phyloP scores from a whole-genome alignment of 2,797 vertebrate genomes.

The Heterohyrax brucei region DNA sequence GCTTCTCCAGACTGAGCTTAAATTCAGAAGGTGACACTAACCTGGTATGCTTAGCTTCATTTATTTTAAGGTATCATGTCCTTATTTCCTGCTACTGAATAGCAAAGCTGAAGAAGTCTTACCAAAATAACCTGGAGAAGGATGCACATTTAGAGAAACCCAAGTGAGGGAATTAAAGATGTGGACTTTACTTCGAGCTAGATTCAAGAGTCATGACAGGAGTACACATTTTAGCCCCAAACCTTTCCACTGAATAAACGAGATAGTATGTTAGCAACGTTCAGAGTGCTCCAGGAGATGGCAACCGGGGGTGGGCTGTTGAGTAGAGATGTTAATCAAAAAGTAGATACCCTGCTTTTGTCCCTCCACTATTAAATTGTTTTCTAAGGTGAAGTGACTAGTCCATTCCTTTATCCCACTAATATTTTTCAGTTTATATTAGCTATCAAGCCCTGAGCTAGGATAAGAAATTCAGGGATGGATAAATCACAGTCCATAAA shows the following conservation, averaged over 20 bases:
- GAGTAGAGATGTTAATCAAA: slow-evolving; percentile 17
- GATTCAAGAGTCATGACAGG: slow-evolving; percentile 1
- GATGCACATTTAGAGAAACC: background rate
- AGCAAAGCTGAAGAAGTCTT: slow-evolving; percentile 6
- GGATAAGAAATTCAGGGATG: slow-evolving; percentile 33
- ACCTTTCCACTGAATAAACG: slow-evolving; percentile 28
- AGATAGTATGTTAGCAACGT: background rate
- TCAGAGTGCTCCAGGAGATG: background rate
- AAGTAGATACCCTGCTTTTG: slow-evolving; percentile 2
- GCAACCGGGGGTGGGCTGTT: background rate
- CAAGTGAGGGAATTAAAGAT: background rate
- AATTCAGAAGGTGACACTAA: background rate
- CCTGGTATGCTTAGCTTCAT: background rate
- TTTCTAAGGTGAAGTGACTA: background rate
- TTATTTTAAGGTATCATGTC: slow-evolving; percentile 52
- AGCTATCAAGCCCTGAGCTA: background rate
- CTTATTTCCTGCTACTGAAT: slow-evolving; percentile 69
- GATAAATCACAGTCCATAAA: background rate
- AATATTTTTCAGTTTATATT: background rate
- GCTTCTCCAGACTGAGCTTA: slow-evolving; percentile 50
- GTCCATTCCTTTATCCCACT: slow-evolving; percentile 18
- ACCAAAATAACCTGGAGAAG: background rate
- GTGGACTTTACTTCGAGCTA: background rate
- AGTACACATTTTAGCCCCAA: background rate
- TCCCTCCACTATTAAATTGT: background rate